Conservation (phyloP, 2,888 invertebrate species). For the Drosophila parthenogenetica region DNA sequence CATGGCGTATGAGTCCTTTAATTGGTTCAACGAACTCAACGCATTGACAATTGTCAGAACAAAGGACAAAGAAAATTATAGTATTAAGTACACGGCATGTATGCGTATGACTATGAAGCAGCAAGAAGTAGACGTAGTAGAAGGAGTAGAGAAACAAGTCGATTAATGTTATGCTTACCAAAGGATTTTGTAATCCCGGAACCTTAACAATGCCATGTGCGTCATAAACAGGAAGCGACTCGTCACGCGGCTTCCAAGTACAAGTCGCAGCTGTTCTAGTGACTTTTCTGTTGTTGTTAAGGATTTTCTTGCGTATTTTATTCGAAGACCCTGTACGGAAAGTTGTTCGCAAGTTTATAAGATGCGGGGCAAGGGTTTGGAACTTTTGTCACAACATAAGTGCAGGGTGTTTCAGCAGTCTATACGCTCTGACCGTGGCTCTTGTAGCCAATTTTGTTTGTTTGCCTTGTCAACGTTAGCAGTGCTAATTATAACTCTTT, state of each 20-base stretch:
- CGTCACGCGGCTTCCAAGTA: constrained; percentile 15
- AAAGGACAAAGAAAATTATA: constrained; percentile 28
- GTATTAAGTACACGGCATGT: constrained; percentile 5
- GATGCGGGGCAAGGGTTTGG: too few species aligned
- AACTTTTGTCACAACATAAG: too few species aligned
- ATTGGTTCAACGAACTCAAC: constrained; percentile 34
- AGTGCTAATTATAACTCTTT: constrained; percentile 62
- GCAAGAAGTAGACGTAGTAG: background rate
- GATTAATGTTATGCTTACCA: constrained; percentile 31
- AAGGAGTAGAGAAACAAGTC: background rate
- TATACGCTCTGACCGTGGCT: background rate
- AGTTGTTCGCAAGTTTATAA: background rate
- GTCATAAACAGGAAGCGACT: constrained; percentile 42
- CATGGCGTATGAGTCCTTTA: constrained; percentile 6
- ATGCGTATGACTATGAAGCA: background rate
- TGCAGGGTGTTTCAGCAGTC: too few species aligned
- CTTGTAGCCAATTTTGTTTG: background rate
- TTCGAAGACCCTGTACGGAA: background rate
- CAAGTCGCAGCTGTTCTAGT: constrained; percentile 32
- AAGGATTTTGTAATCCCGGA: constrained; percentile 44
- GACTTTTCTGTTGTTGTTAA: constrained; percentile 9
- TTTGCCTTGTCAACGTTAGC: constrained; percentile 38
- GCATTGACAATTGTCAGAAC: constrained; percentile 45
- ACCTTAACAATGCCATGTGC: constrained; percentile 27
- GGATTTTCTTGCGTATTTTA: constrained; percentile 34